phyloP scores from a whole-genome alignment of 2,113 vertebrate genomes.

The Psittacus erithacus region DNA sequence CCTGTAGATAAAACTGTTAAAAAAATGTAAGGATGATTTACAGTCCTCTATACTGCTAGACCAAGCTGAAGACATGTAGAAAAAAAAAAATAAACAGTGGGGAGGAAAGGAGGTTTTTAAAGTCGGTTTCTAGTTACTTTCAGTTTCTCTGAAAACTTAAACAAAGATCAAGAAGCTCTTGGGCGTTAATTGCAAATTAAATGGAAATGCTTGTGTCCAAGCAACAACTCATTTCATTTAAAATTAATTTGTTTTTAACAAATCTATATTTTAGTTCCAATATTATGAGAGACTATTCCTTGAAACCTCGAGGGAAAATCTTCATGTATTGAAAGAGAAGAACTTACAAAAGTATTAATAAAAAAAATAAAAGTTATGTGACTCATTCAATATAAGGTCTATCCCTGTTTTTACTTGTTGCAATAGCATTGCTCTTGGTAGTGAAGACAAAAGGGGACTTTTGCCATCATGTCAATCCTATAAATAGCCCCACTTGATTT shows the following conservation, averaged over 20 bases:
- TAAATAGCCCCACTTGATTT: not conserved
- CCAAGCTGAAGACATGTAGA: not conserved
- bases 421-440: not conserved
- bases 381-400: not conserved
- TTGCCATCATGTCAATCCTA: not conserved
- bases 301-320: not conserved
- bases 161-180: not conserved
- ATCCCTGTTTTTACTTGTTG: not conserved
- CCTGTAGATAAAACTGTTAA: not conserved
- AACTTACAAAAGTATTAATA: not conserved
- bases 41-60: not conserved
- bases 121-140: not conserved
- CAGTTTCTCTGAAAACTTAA: not conserved
- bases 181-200: not conserved
- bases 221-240: not conserved
- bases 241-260: not conserved
- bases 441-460: not conserved
- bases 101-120: not conserved
- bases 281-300: not conserved
- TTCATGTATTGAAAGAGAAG: not conserved
- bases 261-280: not conserved
- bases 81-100: not conserved
- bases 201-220: not conserved
- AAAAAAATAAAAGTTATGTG: not conserved
- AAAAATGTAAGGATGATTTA: not conserved